Percentiles rank a stretch among this genome's conserved stretches.
These are phyloP conservation scores for Ylistrum balloti DNA, from an alignment of 1,140 invertebrate genomes.

Conservation along the genomic window DNA sequence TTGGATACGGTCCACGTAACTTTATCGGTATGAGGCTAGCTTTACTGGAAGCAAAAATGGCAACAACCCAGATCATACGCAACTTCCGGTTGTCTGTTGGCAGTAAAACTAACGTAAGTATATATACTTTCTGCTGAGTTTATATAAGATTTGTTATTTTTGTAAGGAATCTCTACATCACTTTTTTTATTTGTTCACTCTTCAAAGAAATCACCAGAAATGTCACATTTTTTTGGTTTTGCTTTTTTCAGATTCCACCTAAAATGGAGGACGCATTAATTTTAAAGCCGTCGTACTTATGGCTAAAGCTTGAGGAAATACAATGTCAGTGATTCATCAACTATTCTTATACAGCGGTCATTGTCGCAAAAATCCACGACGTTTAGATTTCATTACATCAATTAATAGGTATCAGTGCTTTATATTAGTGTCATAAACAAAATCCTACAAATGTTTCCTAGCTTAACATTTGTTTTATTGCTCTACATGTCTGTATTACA, in stretches of 20 bases:
- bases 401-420: no score
- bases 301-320: not conserved
- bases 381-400: no score
- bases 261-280: not conserved
- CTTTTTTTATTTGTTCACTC: no score
- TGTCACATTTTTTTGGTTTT: no score
- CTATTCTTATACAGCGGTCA: no score
- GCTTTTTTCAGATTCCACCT: not conserved
- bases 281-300: not conserved
- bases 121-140: not conserved
- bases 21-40: slow-evolving; percentile 86
- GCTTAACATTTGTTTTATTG: no score
- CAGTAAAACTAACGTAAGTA: slow-evolving; percentile 64
- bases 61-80: slow-evolving; percentile 79
- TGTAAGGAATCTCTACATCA: no score
- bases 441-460: no score
- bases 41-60: slow-evolving; percentile 82
- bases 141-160: not conserved
- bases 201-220: no score
- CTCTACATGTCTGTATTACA: no score
- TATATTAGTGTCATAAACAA: no score
- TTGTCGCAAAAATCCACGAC: no score
- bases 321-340: not conserved
- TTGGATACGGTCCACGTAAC: slow-evolving; percentile 85
- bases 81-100: slow-evolving; percentile 70